Conservation (phyloP, 2,797 vertebrate genomes). For the Sebastes steindachneri region DNA sequence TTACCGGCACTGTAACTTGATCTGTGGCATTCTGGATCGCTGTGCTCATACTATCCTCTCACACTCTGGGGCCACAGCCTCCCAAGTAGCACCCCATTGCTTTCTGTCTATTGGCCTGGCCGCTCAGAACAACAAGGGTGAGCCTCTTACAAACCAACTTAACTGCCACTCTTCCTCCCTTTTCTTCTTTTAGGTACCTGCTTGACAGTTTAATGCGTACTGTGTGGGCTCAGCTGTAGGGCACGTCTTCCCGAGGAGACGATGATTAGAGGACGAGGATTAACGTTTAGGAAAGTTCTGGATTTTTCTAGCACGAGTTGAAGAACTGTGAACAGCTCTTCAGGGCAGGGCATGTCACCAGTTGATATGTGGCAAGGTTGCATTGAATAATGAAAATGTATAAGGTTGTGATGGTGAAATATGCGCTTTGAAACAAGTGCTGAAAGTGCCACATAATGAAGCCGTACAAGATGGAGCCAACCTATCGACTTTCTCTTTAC, state of each 20-base stretch:
- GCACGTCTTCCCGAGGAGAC: background rate
- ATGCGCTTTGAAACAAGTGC: slow-evolving; percentile 7
- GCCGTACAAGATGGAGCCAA: background rate
- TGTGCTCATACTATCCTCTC: slow-evolving; percentile 80
- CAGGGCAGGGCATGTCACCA: background rate
- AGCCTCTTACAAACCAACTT: slow-evolving; percentile 60
- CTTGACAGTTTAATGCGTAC: background rate
- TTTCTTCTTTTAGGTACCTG: slow-evolving; percentile 41
- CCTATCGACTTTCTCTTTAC: background rate
- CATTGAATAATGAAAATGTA: background rate
- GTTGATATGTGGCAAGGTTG: background rate
- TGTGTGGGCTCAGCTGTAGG: slow-evolving; percentile 4
- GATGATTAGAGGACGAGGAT: background rate
- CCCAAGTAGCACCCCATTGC: slow-evolving; percentile 63
- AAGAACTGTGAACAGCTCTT: background rate
- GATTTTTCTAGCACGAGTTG: slow-evolving; percentile 23
- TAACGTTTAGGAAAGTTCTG: slow-evolving; percentile 35
- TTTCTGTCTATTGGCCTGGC: slow-evolving; percentile 58
- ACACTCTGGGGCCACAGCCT: slow-evolving; percentile 78
- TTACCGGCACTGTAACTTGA: slow-evolving; percentile 94
- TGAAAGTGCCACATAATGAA: background rate
- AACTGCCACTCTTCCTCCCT: slow-evolving; percentile 48
- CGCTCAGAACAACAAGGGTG: slow-evolving; percentile 74
- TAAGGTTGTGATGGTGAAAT: background rate
- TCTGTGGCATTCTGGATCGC: slow-evolving; percentile 88